phyloP scores from a whole-genome alignment of 2,113 vertebrate genomes.

The Motacilla alba region DNA sequence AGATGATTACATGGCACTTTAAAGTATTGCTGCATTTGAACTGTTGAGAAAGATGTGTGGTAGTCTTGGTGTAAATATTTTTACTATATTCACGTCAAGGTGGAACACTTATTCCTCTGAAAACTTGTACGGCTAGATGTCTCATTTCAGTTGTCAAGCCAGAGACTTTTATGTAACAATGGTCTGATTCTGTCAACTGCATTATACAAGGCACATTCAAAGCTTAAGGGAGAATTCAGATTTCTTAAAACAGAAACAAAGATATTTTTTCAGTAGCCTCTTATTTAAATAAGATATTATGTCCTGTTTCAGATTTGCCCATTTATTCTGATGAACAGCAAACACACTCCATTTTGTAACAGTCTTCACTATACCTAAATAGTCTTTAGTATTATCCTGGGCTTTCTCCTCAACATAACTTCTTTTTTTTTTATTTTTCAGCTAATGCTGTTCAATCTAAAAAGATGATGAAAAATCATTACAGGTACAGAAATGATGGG shows the following conservation, averaged over 20 bases:
- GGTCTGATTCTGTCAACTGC: slow-evolving; percentile 35
- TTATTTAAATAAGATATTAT: not conserved
- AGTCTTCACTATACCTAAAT: not conserved
- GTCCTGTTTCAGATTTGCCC: not conserved
- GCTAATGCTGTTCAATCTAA: not conserved
- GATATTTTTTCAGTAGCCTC: not conserved
- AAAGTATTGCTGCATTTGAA: not conserved
- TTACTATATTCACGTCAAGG: not conserved
- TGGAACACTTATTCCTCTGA: not conserved
- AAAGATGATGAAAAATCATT: not conserved
- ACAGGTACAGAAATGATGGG: not conserved
- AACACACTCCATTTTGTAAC: not conserved
- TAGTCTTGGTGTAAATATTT: not conserved
- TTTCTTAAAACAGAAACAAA: slow-evolving; percentile 1
- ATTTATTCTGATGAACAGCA: not conserved
- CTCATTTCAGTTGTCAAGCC: not conserved
- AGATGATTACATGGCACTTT: not conserved
- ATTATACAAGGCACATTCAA: not conserved
- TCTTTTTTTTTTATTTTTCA: not conserved
- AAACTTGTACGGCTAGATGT: not conserved
- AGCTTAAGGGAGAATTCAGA: not conserved
- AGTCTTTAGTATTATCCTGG: not conserved
- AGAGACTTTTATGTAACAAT: not conserved
- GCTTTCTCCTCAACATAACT: not conserved
- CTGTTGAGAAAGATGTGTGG: not conserved